Base-by-base conservation (phyloP, 1,140 invertebrate species). In the Platyscapa corneri region DNA sequence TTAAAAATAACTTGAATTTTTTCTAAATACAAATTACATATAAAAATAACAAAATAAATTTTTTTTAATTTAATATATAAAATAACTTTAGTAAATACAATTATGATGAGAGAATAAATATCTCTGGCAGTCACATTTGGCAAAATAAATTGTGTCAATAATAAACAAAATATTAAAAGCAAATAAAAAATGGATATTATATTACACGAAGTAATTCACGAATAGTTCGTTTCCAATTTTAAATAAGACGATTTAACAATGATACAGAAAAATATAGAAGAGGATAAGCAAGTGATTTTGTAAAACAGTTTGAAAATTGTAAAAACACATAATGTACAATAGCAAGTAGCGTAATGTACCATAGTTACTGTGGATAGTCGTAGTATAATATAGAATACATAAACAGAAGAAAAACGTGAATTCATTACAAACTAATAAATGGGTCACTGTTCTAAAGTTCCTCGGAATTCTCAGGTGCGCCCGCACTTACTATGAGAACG, bases 381-480 rank as follows among this genome's bases (percentile, higher is more conserved):
- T 83, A 32, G 75, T 75, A 83, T 83, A 74, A 79, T 72, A 56
- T 42, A 23, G 32, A 30, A 76, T 72, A 70, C 32, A 60, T 37
- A 74, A 46, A 46, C 65, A 81, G 34, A 67, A 85, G 84, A 81
- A 18, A 49, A 85, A 81, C 78, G 81, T 32, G 65, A 85, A 81
- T 81, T 64, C 67, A 81, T 65, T 49, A 75, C 84, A 70, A 81
- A 75, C 78, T 34, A 78, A 81, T 67, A 81, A 85, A 85, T 85
- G 70, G 78, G 84, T 39, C 39, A 53, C 37, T 23, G 32, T 42
- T 34, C 39, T 3, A 30, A 39, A 64, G 65, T 78, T 84, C 64
- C 75, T 79, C 64, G 83, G 77, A 84, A 79, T 84, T 79, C 83
- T 74, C 83, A 80, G 83, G 83, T 84, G 83, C 83, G 83, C 83